Percentiles rank a stretch among this genome's conserved stretches.
Conservation (phyloP, 2,888 invertebrate genomes). For the Blastobasis adustella region DNA sequence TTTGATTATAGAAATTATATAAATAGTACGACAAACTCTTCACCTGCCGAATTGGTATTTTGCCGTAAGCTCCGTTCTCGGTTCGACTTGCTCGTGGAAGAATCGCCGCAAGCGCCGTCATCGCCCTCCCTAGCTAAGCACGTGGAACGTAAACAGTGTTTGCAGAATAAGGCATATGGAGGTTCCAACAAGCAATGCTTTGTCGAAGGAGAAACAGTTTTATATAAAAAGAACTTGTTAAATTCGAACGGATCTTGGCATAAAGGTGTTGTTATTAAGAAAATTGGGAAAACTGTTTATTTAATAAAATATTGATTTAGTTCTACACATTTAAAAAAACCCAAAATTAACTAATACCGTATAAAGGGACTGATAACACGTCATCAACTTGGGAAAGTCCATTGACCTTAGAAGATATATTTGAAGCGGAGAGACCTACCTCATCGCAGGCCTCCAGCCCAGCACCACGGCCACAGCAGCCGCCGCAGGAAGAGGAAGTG, state of each 20-base stretch:
- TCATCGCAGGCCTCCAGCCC: no score
- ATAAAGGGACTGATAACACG: background rate
- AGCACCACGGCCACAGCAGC: no score
- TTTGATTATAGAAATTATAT: conserved; percentile 18
- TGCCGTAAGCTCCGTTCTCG: conserved; percentile 10
- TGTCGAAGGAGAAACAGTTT: conserved; percentile 1
- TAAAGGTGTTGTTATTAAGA: conserved; percentile 10
- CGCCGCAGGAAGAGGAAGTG: no score
- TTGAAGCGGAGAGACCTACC: no score
- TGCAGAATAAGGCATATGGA: conserved; percentile 10
- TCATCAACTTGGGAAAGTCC: no score
- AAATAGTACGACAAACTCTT: conserved; percentile 11
- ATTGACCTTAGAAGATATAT: no score
- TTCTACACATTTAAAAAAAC: background rate
- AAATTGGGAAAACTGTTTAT: conserved; percentile 8
- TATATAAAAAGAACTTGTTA: conserved; percentile 6
- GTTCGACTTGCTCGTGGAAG: conserved; percentile 12
- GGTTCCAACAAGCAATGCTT: conserved; percentile 1
- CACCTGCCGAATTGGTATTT: conserved; percentile 15
- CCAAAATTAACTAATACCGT: conserved; percentile 6
- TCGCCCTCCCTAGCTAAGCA: conserved; percentile 2
- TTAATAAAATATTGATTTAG: conserved; percentile 4
- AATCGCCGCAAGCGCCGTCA: conserved; percentile 4
- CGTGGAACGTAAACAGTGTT: conserved; percentile 12
- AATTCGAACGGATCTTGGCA: conserved; percentile 10